These are phyloP conservation scores for Astyanax mexicanus DNA, from an alignment of 2,797 vertebrate genomes.

Conservation along the genomic window DNA sequence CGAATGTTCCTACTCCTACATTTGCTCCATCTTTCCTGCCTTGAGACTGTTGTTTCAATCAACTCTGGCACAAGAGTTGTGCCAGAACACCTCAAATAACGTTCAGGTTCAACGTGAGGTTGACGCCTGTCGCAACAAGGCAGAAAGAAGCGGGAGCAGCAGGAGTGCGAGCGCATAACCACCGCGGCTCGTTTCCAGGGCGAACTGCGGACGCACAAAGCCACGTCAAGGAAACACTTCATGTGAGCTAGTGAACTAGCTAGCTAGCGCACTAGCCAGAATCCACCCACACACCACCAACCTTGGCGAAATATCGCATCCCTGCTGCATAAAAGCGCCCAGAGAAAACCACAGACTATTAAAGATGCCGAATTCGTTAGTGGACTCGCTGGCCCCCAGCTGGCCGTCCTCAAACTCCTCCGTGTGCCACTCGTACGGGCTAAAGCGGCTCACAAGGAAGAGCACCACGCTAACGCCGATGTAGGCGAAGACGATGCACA, in stretches of 20 bases:
- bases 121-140: neutral
- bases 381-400: slow-evolving; percentile 94
- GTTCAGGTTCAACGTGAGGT: too few species aligned
- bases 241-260: slow-evolving; percentile 45
- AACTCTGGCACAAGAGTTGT: neutral
- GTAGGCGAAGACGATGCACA: slow-evolving; percentile 99
- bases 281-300: slow-evolving; percentile 76
- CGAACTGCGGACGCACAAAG: slow-evolving; percentile 59
- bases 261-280: slow-evolving; percentile 23
- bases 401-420: slow-evolving; percentile 98
- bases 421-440: slow-evolving; percentile 97
- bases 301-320: slow-evolving; percentile 88
- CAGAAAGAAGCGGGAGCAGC: slow-evolving; percentile 33
- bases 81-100: too few species aligned
- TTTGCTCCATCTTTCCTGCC: slow-evolving; percentile 59
- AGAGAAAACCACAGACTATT: slow-evolving; percentile 96
- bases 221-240: slow-evolving; percentile 36
- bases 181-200: slow-evolving; percentile 69
- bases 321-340: slow-evolving; percentile 87
- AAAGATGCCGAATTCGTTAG: slow-evolving; percentile 99
- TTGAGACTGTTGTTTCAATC: slow-evolving; percentile 28
- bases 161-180: slow-evolving; percentile 73
- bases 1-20: slow-evolving; percentile 57
- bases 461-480: slow-evolving; percentile 98
- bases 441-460: slow-evolving; percentile 98